Evolutionary conservation across 2,113 vertebrate species (phyloP).

Genomic region (rat (Rattus norvegicus)): GRCr8 NC_086024.1:81238501-81239000

Average conservation of each 20-base stretch:
- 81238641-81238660: constrained; percentile 24
- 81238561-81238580: background rate
- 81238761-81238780: background rate
- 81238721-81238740: background rate
- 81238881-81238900: background rate
- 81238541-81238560: background rate
- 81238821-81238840: background rate
- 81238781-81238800: background rate
- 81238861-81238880: background rate
- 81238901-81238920: background rate
- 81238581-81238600: background rate
- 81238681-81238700: constrained; percentile 15
- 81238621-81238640: constrained; percentile 33
- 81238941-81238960: background rate
- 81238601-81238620: background rate
- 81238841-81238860: background rate
- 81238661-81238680: background rate
- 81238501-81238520: background rate
- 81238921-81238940: background rate
- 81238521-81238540: background rate
- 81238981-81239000: background rate
- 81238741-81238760: background rate
- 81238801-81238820: background rate
- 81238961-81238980: background rate
- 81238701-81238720: background rate